Percentiles rank a stretch among this genome's conserved stretches.
phyloP scores from a whole-genome alignment of 2,113 vertebrate genomes.

The Thalassoma bifasciatum region DNA sequence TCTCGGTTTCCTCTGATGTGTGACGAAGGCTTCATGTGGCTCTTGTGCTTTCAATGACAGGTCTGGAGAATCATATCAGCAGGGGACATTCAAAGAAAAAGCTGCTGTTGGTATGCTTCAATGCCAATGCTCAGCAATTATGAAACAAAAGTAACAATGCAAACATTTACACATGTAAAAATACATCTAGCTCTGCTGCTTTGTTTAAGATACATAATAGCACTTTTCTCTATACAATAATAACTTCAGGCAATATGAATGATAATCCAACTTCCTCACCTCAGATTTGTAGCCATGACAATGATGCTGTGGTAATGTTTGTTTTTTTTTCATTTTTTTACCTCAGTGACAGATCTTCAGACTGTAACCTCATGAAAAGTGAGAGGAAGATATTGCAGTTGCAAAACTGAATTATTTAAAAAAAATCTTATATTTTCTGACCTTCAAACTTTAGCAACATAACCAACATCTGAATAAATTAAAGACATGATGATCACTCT shows the following conservation, averaged over 20 bases:
- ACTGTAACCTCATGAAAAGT: constrained; percentile 18
- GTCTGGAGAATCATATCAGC: background rate
- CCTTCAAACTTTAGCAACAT: constrained; percentile 14
- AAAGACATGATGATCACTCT: constrained; percentile 20
- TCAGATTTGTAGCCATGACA: constrained; percentile 51
- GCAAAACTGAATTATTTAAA: constrained; percentile 27
- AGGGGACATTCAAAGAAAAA: background rate
- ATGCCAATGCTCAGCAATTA: background rate
- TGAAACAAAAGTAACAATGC: background rate
- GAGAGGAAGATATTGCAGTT: constrained; percentile 1
- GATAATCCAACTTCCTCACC: constrained; percentile 48
- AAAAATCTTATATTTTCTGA: constrained; percentile 26
- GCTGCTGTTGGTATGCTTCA: background rate
- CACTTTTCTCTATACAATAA: constrained; percentile 9
- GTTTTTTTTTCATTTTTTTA: background rate
- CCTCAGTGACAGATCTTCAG: constrained; percentile 47
- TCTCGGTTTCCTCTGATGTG: constrained; percentile 5
- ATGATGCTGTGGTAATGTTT: constrained; percentile 48
- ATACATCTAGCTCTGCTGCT: background rate
- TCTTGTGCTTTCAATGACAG: background rate
- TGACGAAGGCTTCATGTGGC: constrained; percentile 26
- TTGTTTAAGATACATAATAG: background rate
- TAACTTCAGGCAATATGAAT: constrained; percentile 22
- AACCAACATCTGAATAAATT: constrained; percentile 13
- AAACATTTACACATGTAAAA: background rate